phyloP scores from a whole-genome alignment of 2,888 invertebrate species.

The Sericinus montela region DNA sequence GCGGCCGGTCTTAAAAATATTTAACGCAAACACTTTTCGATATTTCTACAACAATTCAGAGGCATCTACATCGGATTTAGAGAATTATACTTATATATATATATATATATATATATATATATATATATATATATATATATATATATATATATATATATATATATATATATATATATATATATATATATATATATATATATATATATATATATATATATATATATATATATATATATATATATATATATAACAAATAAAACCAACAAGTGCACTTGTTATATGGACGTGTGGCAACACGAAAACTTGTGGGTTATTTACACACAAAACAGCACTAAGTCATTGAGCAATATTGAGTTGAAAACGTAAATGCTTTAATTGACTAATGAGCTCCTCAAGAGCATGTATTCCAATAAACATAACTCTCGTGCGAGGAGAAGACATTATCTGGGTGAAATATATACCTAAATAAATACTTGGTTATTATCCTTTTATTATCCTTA shows the following conservation, averaged over 20 bases:
- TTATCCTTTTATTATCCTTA: too few species aligned
- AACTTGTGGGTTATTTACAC: neutral
- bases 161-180: too few species aligned
- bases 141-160: too few species aligned
- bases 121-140: too few species aligned
- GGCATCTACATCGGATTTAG: too few species aligned
- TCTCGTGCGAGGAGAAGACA: neutral
- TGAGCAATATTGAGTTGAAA: neutral
- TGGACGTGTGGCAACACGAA: neutral
- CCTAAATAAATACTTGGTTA: conserved; percentile 6
- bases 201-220: too few species aligned
- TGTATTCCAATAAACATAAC: conserved; percentile 13
- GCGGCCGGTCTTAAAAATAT: neutral
- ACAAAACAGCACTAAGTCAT: neutral
- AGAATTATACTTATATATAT: too few species aligned
- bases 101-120: too few species aligned
- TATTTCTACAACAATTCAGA: too few species aligned
- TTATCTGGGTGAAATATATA: conserved; percentile 7
- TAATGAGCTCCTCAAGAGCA: conserved; percentile 7
- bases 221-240: too few species aligned
- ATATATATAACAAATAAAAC: too few species aligned
- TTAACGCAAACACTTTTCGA: neutral
- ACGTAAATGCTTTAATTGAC: neutral
- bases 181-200: too few species aligned
- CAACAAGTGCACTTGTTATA: neutral